Conservation (phyloP, 1,140 invertebrate species). For the Meloidogyne hapla region DNA sequence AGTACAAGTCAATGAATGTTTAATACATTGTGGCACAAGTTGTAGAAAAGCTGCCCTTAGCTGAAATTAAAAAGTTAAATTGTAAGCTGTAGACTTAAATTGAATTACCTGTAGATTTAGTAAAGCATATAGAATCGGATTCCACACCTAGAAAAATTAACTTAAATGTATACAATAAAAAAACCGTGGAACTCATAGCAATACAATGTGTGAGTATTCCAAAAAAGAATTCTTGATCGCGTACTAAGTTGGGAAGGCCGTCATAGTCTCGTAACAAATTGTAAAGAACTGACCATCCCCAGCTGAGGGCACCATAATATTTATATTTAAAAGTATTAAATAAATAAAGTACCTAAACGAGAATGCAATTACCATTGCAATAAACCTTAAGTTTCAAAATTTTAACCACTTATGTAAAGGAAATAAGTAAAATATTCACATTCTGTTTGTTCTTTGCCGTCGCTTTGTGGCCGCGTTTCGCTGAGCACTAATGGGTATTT, state of each 20-base stretch:
- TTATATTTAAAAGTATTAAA: too few species aligned
- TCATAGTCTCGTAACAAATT: constrained; percentile 68
- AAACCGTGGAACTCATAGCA: constrained; percentile 69
- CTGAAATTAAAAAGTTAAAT: constrained; percentile 11
- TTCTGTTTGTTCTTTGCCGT: constrained; percentile 61
- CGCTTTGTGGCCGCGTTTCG: constrained; percentile 57
- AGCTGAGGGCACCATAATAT: too few species aligned
- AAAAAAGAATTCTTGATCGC: constrained; percentile 63
- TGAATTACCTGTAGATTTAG: constrained; percentile 62
- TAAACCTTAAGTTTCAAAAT: constrained; percentile 36
- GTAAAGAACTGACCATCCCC: constrained; percentile 69
- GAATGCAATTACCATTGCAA: constrained; percentile 54
- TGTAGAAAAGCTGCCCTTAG: constrained; percentile 59
- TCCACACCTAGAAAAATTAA: constrained; percentile 58
- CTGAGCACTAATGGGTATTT: constrained; percentile 51
- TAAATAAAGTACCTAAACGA: too few species aligned
- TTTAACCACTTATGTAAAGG: too few species aligned
- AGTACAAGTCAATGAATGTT: constrained; percentile 14
- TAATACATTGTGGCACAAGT: constrained; percentile 56
- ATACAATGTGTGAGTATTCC: constrained; percentile 68
- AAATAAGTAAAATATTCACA: constrained; percentile 27
- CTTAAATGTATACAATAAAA: constrained; percentile 30
- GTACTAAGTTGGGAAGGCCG: constrained; percentile 55
- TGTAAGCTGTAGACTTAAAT: too few species aligned
- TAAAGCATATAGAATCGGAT: constrained; percentile 69